These are phyloP conservation scores for Romanomermis culicivorax DNA, from an alignment of 2,888 invertebrate species.

Conservation along the genomic window DNA sequence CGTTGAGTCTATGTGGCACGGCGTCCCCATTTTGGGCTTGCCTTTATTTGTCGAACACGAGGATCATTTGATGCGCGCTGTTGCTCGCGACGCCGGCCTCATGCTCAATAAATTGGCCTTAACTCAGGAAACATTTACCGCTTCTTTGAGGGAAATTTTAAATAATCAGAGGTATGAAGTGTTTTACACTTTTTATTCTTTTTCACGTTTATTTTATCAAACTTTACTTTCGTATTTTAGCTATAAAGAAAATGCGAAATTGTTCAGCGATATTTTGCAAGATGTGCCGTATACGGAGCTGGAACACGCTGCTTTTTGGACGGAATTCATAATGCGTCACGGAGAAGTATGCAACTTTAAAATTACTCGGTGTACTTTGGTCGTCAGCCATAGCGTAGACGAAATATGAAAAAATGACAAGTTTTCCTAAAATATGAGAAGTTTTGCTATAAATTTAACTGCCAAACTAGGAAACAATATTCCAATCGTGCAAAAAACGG, in stretches of 20 bases:
- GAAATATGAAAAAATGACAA: no score
- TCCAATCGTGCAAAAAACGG: no score
- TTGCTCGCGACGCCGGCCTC: slow-evolving; percentile 22
- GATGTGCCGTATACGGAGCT: slow-evolving; percentile 28
- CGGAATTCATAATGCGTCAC: slow-evolving; percentile 28
- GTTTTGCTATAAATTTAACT: no score
- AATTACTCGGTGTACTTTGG: no score
- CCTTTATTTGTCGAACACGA: slow-evolving; percentile 19
- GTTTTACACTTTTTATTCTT: neutral
- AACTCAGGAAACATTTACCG: slow-evolving; percentile 12
- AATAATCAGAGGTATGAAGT: slow-evolving; percentile 13
- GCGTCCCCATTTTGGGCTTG: slow-evolving; percentile 23
- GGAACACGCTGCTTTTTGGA: slow-evolving; percentile 28
- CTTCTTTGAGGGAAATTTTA: slow-evolving; percentile 14
- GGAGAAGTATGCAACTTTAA: slow-evolving; percentile 20
- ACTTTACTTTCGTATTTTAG: slow-evolving; percentile 12
- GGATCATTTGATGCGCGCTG: slow-evolving; percentile 18
- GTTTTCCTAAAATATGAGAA: no score
- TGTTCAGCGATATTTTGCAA: slow-evolving; percentile 26
- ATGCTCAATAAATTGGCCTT: slow-evolving; percentile 17
- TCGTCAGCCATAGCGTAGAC: no score
- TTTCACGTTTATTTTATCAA: neutral
- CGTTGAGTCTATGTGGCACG: slow-evolving; percentile 27
- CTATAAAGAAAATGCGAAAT: slow-evolving; percentile 22
- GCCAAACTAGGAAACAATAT: no score